A percentile compares a stretch with the other conserved stretches of the same genome.
These are phyloP conservation scores for Suillia variegata DNA, from an alignment of 2,888 invertebrate genomes.

Conservation along the genomic window DNA sequence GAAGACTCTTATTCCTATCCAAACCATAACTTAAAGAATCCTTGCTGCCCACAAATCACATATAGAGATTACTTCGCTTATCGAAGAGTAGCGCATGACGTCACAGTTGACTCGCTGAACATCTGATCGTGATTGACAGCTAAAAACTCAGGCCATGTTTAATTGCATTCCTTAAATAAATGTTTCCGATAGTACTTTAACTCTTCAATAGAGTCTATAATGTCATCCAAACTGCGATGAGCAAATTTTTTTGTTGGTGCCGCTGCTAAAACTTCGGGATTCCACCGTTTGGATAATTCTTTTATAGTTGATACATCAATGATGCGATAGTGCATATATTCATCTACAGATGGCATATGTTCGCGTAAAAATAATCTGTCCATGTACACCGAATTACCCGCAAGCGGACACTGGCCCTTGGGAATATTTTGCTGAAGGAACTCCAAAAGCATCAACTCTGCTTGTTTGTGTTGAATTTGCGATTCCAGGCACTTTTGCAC, in stretches of 20 bases:
- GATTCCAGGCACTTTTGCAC: conserved; percentile 76
- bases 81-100: too few relatives aligned
- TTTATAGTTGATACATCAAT: conserved; percentile 92
- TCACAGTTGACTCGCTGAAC: too few relatives aligned
- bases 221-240: conserved; percentile 83
- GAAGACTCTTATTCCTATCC: too few relatives aligned
- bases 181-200: conserved; percentile 75
- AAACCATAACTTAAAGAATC: too few relatives aligned
- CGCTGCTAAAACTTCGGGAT: conserved; percentile 65
- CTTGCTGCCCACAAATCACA: too few relatives aligned
- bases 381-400: conserved; percentile 87
- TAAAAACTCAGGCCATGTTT: too few relatives aligned
- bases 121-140: too few relatives aligned
- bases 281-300: conserved; percentile 83
- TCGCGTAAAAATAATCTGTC: conserved; percentile 82
- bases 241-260: conserved; percentile 69
- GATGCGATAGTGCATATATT: conserved; percentile 87
- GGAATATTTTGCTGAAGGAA: conserved; percentile 69
- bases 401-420: conserved; percentile 73
- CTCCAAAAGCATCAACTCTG: conserved; percentile 73
- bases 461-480: conserved; percentile 67
- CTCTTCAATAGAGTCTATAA: conserved; percentile 84
- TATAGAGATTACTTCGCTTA: too few relatives aligned
- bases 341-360: conserved; percentile 76
- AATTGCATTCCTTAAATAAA: too few relatives aligned